Base-by-base conservation (phyloP, 2,113 vertebrate genomes). In the Oncorhynchus masou region DNA sequence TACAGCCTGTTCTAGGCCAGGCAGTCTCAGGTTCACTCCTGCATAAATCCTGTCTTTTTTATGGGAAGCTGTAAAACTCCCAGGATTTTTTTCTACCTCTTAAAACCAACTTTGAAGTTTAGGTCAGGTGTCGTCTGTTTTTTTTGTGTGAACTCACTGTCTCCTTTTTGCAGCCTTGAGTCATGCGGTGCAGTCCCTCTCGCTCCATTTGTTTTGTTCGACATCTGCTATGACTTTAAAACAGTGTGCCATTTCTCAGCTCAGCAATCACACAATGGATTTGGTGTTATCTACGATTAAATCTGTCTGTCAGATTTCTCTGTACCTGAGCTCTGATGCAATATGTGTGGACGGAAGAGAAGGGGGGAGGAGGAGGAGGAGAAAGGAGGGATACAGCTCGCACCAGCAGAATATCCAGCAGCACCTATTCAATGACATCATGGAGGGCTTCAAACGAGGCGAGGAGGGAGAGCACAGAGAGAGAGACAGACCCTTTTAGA, bases 401-500 rank as follows among this genome's bases (percentile, higher is more conserved):
- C 85, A 73, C 65, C 8, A 31, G 68, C 70, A 31, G 79, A 87
- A 87, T 88, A 89, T 93, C 89, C 84, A 83, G 86, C 88, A 91
- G 88, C 92, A 93, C 91, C 92, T 94, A 89, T 92, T 90, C 83
- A 91, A 81, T 93, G 91, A 93, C 92, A 92, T 92, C 91, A 92
- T 91, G 83, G 80, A 88, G 88, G 84, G 86, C 91, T 91, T 92
- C 84, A 90, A 91, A 91, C 68, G 84, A 91, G 89, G 88, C 84
- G 83, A 89, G 84, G 88, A 88, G 85, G 79, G 88, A 91, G 88
- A 90, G 87, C 87, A 87, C 83, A 80, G 86, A 91, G 87, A 90
- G 88, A 87, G 86, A 75, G 9, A 71, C 85, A 89, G 84, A 91
- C 83, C 91, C 88, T 93, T 93, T 93, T 92, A 91, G 90, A 92